Conservation (phyloP, 2,888 invertebrate genomes). For the Tenthredo mesomela region DNA sequence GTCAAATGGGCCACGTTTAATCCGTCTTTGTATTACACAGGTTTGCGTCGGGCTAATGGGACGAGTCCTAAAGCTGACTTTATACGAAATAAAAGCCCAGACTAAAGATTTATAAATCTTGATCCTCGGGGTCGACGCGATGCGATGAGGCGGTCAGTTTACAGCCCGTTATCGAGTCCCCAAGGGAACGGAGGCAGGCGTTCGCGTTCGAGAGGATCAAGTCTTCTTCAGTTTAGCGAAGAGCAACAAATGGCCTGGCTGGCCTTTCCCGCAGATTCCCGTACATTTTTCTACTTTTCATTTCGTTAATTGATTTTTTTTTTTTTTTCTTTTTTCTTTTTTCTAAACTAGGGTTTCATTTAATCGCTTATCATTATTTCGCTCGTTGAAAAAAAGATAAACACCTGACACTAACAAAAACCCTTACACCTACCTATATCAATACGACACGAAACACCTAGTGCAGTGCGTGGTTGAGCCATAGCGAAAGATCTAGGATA, state of each 20-base stretch:
- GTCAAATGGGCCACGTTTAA: constrained; percentile 64
- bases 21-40: constrained; percentile 61
- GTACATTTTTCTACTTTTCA: neutral
- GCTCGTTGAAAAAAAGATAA: too few relatives aligned
- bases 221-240: neutral
- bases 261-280: too few relatives aligned
- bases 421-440: too few relatives aligned
- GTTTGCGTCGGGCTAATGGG: constrained; percentile 65
- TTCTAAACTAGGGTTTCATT: too few relatives aligned
- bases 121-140: constrained; percentile 54
- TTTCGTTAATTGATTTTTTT: constrained; percentile 12
- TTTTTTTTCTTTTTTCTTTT: too few relatives aligned
- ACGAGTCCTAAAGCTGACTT: constrained; percentile 70
- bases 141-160: constrained; percentile 37
- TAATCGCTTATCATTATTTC: too few relatives aligned
- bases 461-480: neutral
- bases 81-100: constrained; percentile 69
- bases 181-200: neutral
- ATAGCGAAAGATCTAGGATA: constrained; percentile 13
- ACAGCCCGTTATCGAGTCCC: constrained; percentile 49
- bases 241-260: neutral
- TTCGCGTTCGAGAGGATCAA: neutral
- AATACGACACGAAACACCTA: neutral
- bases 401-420: too few relatives aligned
- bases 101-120: constrained; percentile 70